Percentiles rank a stretch among this genome's conserved stretches.
Evolutionary conservation across 2,113 vertebrate genomes (phyloP).

Genomic region (Cottus gobio): DNA sequence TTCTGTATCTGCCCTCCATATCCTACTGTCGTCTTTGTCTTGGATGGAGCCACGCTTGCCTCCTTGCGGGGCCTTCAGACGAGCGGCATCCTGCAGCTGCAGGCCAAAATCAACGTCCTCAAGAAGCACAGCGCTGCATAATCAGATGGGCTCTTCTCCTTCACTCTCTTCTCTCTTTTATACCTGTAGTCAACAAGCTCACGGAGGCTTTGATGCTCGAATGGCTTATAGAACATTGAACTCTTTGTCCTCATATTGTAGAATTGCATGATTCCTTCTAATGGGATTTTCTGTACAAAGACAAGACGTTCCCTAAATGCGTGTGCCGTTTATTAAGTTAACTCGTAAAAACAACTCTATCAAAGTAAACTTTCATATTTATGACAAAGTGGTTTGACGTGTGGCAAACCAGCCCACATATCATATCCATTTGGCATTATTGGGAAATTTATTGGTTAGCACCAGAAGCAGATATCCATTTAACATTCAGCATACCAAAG

Average conservation of each 20-base stretch:
- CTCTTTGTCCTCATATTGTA: background rate
- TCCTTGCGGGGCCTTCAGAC: conserved; percentile 50
- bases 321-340: background rate
- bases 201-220: conserved; percentile 47
- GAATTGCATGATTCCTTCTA: background rate
- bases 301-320: background rate
- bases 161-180: conserved; percentile 39
- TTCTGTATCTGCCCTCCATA: conserved; percentile 61
- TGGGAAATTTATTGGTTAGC: conserved; percentile 22
- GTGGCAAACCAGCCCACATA: conserved; percentile 13
- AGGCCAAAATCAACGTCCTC: conserved; percentile 79
- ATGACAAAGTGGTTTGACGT: background rate
- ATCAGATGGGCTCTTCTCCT: conserved; percentile 71
- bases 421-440: conserved; percentile 26
- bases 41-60: conserved; percentile 49
- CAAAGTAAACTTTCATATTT: background rate
- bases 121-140: conserved; percentile 54
- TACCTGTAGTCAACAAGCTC: conserved; percentile 28
- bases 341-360: conserved; percentile 15
- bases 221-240: conserved; percentile 1
- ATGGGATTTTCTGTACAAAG: background rate
- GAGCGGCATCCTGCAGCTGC: conserved; percentile 60
- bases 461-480: conserved; percentile 24
- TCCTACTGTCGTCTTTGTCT: conserved; percentile 71
- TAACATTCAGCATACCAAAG: conserved; percentile 20